These are phyloP conservation scores for Cossypha dichroa DNA, from an alignment of 2,797 vertebrate genomes.

Conservation along the genomic window DNA sequence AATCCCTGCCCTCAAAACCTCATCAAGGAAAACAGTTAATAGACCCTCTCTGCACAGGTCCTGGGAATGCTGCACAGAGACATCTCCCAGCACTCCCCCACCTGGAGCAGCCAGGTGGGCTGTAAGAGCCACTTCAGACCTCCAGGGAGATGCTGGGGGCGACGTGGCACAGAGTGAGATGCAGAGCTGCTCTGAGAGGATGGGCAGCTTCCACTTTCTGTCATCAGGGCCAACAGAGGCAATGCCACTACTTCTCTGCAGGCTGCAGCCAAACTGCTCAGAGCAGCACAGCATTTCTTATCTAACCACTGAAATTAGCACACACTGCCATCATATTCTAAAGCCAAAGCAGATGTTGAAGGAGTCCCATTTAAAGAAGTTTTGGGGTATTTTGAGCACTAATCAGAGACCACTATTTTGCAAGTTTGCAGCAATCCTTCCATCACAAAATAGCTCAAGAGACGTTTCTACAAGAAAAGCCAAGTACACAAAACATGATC, in stretches of 20 bases:
- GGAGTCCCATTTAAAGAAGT: not conserved
- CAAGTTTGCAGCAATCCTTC: not conserved
- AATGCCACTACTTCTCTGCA: rapidly evolving
- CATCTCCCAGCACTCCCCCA: not conserved
- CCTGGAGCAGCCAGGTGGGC: not conserved
- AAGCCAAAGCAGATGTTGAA: not conserved
- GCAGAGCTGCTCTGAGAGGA: not conserved
- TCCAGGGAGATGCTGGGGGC: not conserved
- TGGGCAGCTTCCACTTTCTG: not conserved
- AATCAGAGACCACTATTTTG: not conserved
- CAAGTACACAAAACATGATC: rapidly evolving
- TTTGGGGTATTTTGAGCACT: not conserved
- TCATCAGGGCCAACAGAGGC: rapidly evolving
- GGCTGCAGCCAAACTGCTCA: not conserved
- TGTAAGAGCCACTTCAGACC: rapidly evolving
- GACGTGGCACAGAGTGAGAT: rapidly evolving
- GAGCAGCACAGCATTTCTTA: not conserved
- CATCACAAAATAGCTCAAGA: not conserved
- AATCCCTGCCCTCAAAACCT: not conserved
- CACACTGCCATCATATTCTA: not conserved
- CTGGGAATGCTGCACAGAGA: too few relatives aligned
- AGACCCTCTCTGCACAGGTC: not conserved
- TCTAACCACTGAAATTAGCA: not conserved
- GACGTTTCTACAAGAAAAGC: not conserved
- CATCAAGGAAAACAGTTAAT: not conserved